Percentiles rank a stretch among this genome's conserved stretches.
phyloP scores from a whole-genome alignment of 92 coral and sea anemone genomes.

The Epizoanthus rinbou region DNA sequence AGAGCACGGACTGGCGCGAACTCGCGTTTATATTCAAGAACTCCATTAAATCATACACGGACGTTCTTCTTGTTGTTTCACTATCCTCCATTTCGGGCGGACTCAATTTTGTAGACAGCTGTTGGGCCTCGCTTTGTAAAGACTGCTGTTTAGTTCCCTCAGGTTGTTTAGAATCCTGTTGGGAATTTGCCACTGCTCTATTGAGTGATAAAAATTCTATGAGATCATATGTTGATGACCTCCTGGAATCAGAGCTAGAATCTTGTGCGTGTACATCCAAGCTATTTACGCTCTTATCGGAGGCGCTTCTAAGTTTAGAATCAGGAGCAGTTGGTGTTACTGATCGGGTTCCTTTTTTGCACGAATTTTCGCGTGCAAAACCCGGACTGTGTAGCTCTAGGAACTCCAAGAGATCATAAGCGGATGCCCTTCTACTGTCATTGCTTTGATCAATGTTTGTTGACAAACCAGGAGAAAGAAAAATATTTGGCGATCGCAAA shows the following conservation, averaged over 20 bases:
- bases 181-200: not conserved
- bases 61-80: conserved; percentile 50
- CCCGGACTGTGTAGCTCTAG: conserved; percentile 51
- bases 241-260: conserved; percentile 34
- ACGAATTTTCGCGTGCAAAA: conserved; percentile 11
- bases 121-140: not conserved
- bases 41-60: conserved; percentile 75
- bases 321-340: not conserved
- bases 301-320: not conserved
- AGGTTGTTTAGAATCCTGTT: not conserved
- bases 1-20: conserved; percentile 30
- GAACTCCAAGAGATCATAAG: conserved; percentile 76
- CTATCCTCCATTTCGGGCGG: not conserved
- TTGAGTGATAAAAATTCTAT: conserved; percentile 74
- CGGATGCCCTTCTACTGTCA: conserved; percentile 60
- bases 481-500: not conserved
- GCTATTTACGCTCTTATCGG: not conserved
- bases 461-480: conserved; percentile 21
- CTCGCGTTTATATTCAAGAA: conserved; percentile 52
- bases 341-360: not conserved
- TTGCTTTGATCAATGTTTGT: conserved; percentile 26
- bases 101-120: not conserved
- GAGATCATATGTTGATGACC: conserved; percentile 71
- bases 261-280: conserved; percentile 16
- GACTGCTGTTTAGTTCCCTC: not conserved